Evolutionary conservation across 2,113 vertebrate species (phyloP), one percentile per base, ranked within the genome.

Genomic region (Tyto alba): DNA sequence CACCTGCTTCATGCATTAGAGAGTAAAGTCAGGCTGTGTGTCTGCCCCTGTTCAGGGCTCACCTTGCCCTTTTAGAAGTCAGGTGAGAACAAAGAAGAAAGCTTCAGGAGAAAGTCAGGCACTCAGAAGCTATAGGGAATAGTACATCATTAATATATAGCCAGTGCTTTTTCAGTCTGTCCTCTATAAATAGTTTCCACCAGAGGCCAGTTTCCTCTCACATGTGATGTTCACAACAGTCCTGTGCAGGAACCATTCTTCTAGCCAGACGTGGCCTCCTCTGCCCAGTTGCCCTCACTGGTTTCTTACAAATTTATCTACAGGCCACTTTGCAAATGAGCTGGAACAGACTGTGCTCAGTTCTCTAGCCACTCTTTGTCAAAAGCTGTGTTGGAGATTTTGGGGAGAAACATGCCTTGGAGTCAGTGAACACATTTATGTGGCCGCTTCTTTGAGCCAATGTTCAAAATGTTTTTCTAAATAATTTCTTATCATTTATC

Each of bases 51-150:
- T 74, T 72, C 1, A 38, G 68, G 30, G 79, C 57, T 96, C 62
- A 79, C 76, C 66, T 91, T 91, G 90, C 80, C 75, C 82, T 95
- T 95, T 93, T 36, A 77, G 66, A 76, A 93, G 77, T 74, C 75
- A 82, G 60, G 57, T 62, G 71, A 94, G 86, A 96, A 85, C 69
- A 83, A 79, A 83, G 72, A 60, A 36, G 71, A 82, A 71, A 56
- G 55, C 48, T 91, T 47, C 34, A 52, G 69, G 74, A 94, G 48
- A 73, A 93, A 93, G 16, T 30, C 52, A n/a, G 56, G 40, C 53
- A 19, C 34, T 91, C 25, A 23, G 63, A 72, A 74, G 41, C 57
- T 45, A 16, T 8, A 16, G 43, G 16, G 26, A 88, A 38, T 27
- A 79, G 30, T 2, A 1, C 56, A 80, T 48, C 13, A 0, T 30